Base-by-base conservation (phyloP, 1,140 invertebrate genomes). In the Macrotrachela quadricornifera region DNA sequence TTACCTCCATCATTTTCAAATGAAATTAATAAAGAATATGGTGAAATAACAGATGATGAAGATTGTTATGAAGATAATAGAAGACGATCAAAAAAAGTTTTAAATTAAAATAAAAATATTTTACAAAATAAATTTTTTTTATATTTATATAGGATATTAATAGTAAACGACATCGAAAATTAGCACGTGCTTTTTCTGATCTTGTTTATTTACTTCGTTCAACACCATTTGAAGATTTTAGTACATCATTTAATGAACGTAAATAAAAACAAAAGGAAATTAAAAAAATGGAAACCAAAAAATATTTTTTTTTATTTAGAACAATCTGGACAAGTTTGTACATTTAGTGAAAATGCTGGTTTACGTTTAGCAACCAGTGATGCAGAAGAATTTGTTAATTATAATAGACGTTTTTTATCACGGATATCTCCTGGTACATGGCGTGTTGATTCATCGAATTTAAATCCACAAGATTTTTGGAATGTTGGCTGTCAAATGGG, bases 401-500 rank as follows among this genome's bases (percentile, higher is more conserved):
- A 74, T 57, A 75, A 73, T 57, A 74, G 75, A 60, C 58, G 58
- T 11, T 73, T 66, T 57, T 62, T 76, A 10, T 71, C 71, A 9
- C 65, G 73, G 6, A 68, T 77, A 13, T 74, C 68, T 56, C 75
- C 75, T 1, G 75, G 73, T 58, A 64, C 66, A 18, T 71, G 69
- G 60, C 63, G 74, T 46, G 67, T 75, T 36, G 75, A 76, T 61
- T 75, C 73, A 4, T 74, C 71, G 57, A 76, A 77, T 60, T 74
- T 69, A 60, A 76, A 76, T 61, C 75, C 75, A 37, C 71, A 75
- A 55, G 73, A 76, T 57, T 68, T 74, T 52, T 77, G 75, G 75
- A 75, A 73, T 59, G 71, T 69, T 59, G 75, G 75, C 18, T 75
- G 73, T 58, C 75, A 76, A 56, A 67, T 48, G 61, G 74, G 74